Percentiles rank a stretch among this genome's conserved stretches.
phyloP scores from a whole-genome alignment of 2,113 vertebrate species.

The Phrynosoma platyrhinos region DNA sequence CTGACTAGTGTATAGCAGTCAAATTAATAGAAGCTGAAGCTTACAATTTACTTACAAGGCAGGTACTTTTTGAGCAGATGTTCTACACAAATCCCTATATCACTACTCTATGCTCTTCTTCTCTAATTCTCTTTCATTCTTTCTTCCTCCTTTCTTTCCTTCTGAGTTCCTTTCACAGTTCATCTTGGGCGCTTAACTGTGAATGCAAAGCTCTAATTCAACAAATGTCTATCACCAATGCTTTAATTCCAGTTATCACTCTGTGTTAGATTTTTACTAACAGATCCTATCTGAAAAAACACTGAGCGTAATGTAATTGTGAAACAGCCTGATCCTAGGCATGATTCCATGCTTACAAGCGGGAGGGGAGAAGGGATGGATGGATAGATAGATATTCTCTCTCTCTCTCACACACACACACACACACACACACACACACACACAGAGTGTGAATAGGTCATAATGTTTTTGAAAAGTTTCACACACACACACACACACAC shows the following conservation, averaged over 20 bases:
- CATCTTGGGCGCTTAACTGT: neutral
- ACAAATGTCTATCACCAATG: constrained; percentile 19
- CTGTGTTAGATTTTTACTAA: constrained; percentile 3
- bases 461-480: too few relatives aligned
- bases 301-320: constrained; percentile 8
- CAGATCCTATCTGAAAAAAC: constrained; percentile 19
- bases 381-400: too few relatives aligned
- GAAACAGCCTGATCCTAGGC: neutral
- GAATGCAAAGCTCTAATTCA: constrained; percentile 8
- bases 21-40: constrained; percentile 42
- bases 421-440: too few relatives aligned
- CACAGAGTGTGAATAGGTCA: too few relatives aligned
- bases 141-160: neutral
- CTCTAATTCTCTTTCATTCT: constrained; percentile 30
- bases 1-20: constrained; percentile 18
- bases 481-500: too few relatives aligned
- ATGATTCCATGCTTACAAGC: neutral
- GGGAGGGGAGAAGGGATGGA: too few relatives aligned
- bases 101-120: constrained; percentile 22
- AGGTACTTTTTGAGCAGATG: constrained; percentile 37
- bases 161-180: neutral
- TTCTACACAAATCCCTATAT: constrained; percentile 19
- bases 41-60: constrained; percentile 43
- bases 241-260: constrained; percentile 5
- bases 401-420: too few relatives aligned